Base-by-base conservation (phyloP, 2,797 vertebrate species). In the Dendrocincla tyrannina region DNA sequence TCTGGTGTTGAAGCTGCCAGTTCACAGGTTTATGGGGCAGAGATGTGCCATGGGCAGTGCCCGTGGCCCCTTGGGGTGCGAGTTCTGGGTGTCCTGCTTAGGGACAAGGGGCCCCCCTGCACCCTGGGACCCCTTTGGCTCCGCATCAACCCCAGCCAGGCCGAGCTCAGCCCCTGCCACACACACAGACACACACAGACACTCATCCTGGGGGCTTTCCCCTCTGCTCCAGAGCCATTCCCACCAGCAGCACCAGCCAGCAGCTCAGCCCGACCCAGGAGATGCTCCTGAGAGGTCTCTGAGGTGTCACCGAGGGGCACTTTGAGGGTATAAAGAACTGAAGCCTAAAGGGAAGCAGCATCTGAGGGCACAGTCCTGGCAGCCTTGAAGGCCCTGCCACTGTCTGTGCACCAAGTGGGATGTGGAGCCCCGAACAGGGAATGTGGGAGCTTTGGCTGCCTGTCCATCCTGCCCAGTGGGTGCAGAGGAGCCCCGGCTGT, bases 271-370 rank as follows among this genome's bases (percentile, higher is more conserved):
- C 4, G 25, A 8, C 52, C 35, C n/a, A 27, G 72, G n/a, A 11
- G 37, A 24, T 41, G 66, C 58, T 74, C 53, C 60, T 1, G 6
- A 7, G 4, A 3, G 33, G 17, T 15, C 28, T 17, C 19, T 19
- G 10, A 27, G 62, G 15, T 5, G 50, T 8, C 72, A 6, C 37
- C 1, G 47, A 33, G 25, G 1, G 46, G 9, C 32, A 12, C 46
- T 23, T 7, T 0, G 50, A 24, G 49, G 62, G 32, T 30, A 1
- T 3, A 15, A 14, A 12, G 5, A 37, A 25, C 35, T 0, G 1
- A 3, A 33, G 13, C 30, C 46, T 9, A 1, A 25, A 32, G 15
- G 11, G 28, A 32, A n/a, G 16, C 7, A 0, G 18, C 8, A 47
- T 1, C 5, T 16, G 9, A 50, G 35, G 50, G 23, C 56, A n/a